Base-by-base conservation (phyloP, 1,140 invertebrate species). In the Bombus pyrosoma region DNA sequence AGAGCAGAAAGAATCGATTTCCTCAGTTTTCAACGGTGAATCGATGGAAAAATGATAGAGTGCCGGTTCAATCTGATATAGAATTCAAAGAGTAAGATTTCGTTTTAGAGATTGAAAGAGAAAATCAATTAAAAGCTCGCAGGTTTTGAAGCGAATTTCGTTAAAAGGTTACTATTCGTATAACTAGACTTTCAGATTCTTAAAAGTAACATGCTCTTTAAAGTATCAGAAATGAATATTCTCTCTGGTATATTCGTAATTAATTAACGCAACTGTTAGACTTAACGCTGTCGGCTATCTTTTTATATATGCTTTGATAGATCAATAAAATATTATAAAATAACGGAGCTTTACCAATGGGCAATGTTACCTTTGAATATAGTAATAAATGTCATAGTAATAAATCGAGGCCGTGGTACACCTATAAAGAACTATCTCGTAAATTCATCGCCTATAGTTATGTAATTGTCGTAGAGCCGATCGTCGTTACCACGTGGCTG, bases 1-100 rank as follows among this genome's bases (percentile, higher is more conserved):
- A 53, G 79, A 71, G n/a, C 15, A 71, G 75, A 39, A 39, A 81
- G 64, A 72, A 72, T 81, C 78, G 78, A 81, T 81, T 71, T 57
- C 10, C 34, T 41, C 43, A 10, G 15, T 28, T 81, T 53, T 53
- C 18, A 72, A 8, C 66, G 43, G 8, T 2, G 66, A 81, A 39
- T 69, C 79, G 34, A 69, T 71, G 47, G 37, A 41, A 71, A 81
- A 71, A 15, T 64, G 64, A 78, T 64, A 78, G 39, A 64, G 75
- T 41, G 75, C 28, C 9, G 59, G n/a, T 78, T 41, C 64, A 71
- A 53, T 71, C 34, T 37, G 34, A 81, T 32, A 39, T 53, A 32
- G 68, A 81, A 32, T 81, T 57, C 34, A 41, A 39, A 25, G 34
- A 59, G 25, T 34, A 80, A 69, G 43, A 53, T 37, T 69, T 39